phyloP scores from a whole-genome alignment of 2,113 vertebrate species.

The Gambusia affinis region DNA sequence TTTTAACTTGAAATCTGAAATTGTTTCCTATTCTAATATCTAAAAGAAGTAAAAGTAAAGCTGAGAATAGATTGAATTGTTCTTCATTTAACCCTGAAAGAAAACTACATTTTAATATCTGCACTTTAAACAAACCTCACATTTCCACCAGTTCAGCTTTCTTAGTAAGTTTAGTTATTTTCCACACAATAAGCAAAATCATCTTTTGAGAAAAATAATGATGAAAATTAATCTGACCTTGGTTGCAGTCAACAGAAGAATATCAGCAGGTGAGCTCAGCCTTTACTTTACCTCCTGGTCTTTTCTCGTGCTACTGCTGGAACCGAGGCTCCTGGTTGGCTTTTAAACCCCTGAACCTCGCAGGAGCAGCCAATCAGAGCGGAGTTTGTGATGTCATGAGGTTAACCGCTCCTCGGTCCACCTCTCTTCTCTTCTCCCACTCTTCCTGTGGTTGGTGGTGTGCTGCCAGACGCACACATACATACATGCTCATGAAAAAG shows the following conservation, averaged over 20 bases:
- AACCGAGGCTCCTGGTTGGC: conserved; percentile 44
- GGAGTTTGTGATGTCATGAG: conserved; percentile 76
- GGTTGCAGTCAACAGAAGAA: conserved; percentile 31
- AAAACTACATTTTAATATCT: neutral
- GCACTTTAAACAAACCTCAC: too few species aligned
- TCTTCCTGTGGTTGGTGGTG: conserved; percentile 79
- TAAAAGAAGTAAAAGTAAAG: neutral
- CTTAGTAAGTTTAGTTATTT: too few species aligned
- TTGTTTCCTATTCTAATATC: neutral
- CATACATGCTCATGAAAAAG: conserved; percentile 13
- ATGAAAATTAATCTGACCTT: conserved; percentile 46
- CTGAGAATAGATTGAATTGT: neutral
- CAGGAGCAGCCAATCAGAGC: conserved; percentile 70
- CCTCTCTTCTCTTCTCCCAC: conserved; percentile 79
- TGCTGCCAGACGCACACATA: conserved; percentile 45
- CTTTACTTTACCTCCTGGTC: conserved; percentile 56
- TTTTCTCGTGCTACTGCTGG: conserved; percentile 47
- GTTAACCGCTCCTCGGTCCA: conserved; percentile 79
- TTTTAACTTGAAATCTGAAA: neutral
- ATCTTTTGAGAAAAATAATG: neutral
- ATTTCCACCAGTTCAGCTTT: too few species aligned
- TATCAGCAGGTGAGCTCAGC: conserved; percentile 14
- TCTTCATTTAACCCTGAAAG: neutral
- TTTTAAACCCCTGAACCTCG: conserved; percentile 76
- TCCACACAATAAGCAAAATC: too few species aligned